Evolutionary conservation across 2,113 vertebrate genomes (phyloP).

Genomic region (Anthoscopus minutus): DNA sequence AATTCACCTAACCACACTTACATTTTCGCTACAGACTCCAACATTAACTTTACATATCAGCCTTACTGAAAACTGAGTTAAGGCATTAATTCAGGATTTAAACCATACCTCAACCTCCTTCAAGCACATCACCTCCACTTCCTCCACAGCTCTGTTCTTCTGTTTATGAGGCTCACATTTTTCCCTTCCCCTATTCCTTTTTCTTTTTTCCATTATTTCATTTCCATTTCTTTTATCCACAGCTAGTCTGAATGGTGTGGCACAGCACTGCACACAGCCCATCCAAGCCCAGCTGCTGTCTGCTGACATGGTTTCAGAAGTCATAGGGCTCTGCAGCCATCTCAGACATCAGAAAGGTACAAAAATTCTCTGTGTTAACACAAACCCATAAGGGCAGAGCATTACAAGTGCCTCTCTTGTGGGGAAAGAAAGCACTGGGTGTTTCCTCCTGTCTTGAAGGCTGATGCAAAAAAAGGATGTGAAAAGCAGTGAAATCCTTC

Average conservation of each 20-base stretch:
- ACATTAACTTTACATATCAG: not conserved
- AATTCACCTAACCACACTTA: not conserved
- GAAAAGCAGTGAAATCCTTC: not conserved
- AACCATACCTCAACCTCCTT: not conserved
- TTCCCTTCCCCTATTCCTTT: not conserved
- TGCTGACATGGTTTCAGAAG: not conserved
- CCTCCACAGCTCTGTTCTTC: not conserved
- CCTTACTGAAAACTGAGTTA: not conserved
- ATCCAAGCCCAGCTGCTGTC: not conserved
- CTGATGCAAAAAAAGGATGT: not conserved
- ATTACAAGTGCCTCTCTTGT: not conserved
- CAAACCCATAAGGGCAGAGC: not conserved
- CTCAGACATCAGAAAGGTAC: not conserved
- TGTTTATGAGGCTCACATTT: not conserved
- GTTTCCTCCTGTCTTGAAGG: not conserved
- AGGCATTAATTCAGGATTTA: not conserved
- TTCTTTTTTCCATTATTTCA: not conserved
- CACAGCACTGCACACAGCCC: not conserved
- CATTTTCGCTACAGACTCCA: not conserved
- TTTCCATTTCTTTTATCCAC: not conserved
- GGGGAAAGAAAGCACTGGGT: not conserved
- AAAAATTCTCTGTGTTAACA: not conserved
- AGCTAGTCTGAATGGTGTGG: too few relatives aligned
- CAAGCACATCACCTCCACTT: not conserved
- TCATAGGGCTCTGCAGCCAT: not conserved